Evolutionary conservation across 1,140 invertebrate species (phyloP).

Genomic region (Physella acuta): DNA sequence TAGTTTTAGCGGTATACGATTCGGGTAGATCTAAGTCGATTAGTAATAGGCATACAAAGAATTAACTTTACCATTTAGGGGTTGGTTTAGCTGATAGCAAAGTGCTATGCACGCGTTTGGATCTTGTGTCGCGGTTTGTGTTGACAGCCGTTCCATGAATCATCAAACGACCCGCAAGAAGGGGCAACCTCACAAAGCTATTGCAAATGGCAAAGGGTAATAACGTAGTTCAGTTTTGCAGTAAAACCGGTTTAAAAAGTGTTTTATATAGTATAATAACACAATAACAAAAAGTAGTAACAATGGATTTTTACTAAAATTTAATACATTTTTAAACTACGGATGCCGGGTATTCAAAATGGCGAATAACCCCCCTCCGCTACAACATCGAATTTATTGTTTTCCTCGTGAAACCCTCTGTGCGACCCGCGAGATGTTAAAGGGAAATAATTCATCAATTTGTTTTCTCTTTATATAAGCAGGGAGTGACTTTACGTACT

Average conservation of each 20-base stretch:
- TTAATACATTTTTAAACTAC: not conserved
- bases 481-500: too few relatives aligned
- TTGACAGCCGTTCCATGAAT: slow-evolving; percentile 37
- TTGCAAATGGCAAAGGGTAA: not conserved
- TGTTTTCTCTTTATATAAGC: too few relatives aligned
- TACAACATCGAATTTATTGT: not conserved
- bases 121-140: slow-evolving; percentile 17
- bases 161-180: slow-evolving; percentile 24
- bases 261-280: not conserved
- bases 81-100: slow-evolving; percentile 29
- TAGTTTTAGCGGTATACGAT: not conserved
- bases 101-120: slow-evolving; percentile 25
- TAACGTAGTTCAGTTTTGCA: not conserved
- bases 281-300: not conserved
- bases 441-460: too few relatives aligned
- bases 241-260: not conserved
- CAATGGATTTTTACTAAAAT: not conserved
- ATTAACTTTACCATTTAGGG: slow-evolving; percentile 11
- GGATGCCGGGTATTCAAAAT: slow-evolving; percentile 30
- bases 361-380: slow-evolving; percentile 33
- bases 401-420: not conserved
- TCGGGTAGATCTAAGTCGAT: not conserved
- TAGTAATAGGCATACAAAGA: not conserved
- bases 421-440: too few relatives aligned
- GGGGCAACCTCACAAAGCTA: not conserved